Conservation (phyloP, 1,140 invertebrate genomes). For the Heliothis subflexa region DNA sequence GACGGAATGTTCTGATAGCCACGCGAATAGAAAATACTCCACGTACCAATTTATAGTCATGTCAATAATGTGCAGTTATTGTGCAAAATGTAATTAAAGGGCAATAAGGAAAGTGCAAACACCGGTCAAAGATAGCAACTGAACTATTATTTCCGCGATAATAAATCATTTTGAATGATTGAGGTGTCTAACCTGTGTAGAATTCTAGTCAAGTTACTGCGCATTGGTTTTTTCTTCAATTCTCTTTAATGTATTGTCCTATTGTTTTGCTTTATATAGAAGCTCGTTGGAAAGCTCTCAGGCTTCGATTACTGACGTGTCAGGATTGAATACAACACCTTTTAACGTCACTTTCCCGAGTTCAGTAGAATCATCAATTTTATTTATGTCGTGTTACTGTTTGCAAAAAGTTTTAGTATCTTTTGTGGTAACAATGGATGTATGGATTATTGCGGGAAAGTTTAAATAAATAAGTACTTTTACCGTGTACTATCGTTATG, state of each 20-base stretch:
- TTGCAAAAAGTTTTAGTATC: background rate
- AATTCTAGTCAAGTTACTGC: background rate
- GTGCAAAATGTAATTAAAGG: constrained; percentile 43
- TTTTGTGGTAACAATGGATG: background rate
- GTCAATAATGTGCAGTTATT: background rate
- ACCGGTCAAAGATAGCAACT: constrained; percentile 23
- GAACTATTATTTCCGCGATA: background rate
- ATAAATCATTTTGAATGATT: constrained; percentile 8
- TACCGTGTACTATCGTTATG: background rate
- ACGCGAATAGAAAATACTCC: constrained; percentile 1
- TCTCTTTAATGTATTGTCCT: background rate
- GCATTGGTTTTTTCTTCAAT: background rate
- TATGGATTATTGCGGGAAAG: too few species aligned
- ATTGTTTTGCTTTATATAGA: background rate
- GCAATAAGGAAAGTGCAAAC: constrained; percentile 25
- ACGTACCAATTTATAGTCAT: background rate
- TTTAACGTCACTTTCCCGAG: background rate
- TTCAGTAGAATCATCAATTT: background rate
- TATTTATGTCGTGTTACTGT: background rate
- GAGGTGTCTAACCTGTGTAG: background rate
- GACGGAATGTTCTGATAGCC: constrained; percentile 17
- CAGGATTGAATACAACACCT: background rate
- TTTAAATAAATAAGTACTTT: too few species aligned
- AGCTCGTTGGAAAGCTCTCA: background rate
- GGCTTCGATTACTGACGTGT: background rate